Evolutionary conservation across 2,888 invertebrate genomes (phyloP), one percentile per base, ranked within the genome.

Genomic region (Sturmia bella): DNA sequence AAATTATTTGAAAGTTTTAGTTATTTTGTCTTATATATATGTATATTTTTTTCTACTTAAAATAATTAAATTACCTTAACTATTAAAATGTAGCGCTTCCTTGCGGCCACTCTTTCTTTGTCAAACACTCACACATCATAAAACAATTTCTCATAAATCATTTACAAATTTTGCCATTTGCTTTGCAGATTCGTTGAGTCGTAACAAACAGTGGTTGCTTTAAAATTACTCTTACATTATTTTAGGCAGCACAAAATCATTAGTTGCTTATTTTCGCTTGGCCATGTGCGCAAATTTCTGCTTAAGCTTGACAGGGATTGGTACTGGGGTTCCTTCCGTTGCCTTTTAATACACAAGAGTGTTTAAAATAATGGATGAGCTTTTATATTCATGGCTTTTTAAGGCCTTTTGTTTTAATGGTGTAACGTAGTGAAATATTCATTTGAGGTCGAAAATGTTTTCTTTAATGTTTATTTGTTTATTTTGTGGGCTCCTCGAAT

Each of bases 201-300:
- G 80, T 63, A 70, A 80, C 72, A 45, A 75, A 64, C 48, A 75
- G 70, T 80, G 64, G 75, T n/a, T n/a, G n/a, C n/a, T n/a, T n/a
- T n/a, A n/a, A n/a, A n/a, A n/a, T n/a, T n/a, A n/a, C 57, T 32
- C 9, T 64, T 50, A 75, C 63, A 59, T 9, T 15, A 27, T 15
- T 41, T 17, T 17, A 21, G 45, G 52, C 37, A 61, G 9, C 32
- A 32, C 7, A 32, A 32, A 32, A 32, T 7, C 15, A 59, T 13
- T 52, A 64, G 45, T 43, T 17, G 45, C 24, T 63, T 15, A 24
- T 24, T 41, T 52, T 32, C 3, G 3, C 66, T 39, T 66, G 56
- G 11, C 24, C 57, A 56, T 57, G 64, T 56, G 15, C 15, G 61
- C 63, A 74, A 12, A 15, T 48, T 54, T 32, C 41, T 69, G 21